Conservation (phyloP, 2,888 invertebrate species). For the Drosophila mettleri region DNA sequence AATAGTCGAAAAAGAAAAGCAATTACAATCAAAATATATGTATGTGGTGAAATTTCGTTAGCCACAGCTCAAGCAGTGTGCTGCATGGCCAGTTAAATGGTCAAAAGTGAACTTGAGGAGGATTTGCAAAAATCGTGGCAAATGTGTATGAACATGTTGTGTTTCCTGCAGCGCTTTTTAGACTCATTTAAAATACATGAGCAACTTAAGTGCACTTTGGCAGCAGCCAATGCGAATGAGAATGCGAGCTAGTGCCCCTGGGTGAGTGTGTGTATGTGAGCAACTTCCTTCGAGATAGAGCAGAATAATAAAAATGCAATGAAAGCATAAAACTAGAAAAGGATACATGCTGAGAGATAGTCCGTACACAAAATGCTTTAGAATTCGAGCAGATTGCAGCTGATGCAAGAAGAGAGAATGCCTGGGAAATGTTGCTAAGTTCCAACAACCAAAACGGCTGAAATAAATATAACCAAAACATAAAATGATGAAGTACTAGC, state of each 20-base stretch:
- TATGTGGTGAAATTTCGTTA: constrained; percentile 16
- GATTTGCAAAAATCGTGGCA: constrained; percentile 39
- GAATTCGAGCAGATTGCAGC: constrained; percentile 24
- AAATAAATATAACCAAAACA: constrained; percentile 52
- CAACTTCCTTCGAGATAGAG: constrained; percentile 72
- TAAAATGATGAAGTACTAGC: constrained; percentile 62
- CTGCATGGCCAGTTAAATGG: constrained; percentile 53
- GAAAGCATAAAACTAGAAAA: constrained; percentile 76
- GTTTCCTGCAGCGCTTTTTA: constrained; percentile 79
- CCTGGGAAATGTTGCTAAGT: constrained; percentile 41
- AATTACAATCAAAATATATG: neutral
- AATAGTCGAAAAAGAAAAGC: constrained; percentile 44
- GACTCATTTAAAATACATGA: constrained; percentile 82
- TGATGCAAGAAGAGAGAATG: constrained; percentile 19
- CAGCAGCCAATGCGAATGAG: constrained; percentile 66
- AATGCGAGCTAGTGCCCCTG: constrained; percentile 9
- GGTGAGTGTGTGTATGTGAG: constrained; percentile 14
- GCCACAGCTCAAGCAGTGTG: constrained; percentile 45
- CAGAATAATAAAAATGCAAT: constrained; percentile 79
- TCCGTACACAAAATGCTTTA: constrained; percentile 37
- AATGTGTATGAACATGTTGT: constrained; percentile 50
- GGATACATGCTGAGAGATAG: constrained; percentile 47
- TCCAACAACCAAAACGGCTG: constrained; percentile 34
- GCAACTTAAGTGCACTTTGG: constrained; percentile 82
- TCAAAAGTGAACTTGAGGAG: constrained; percentile 25